Base-by-base conservation (phyloP, 2,113 vertebrate species). In the Cyprinus carpio region DNA sequence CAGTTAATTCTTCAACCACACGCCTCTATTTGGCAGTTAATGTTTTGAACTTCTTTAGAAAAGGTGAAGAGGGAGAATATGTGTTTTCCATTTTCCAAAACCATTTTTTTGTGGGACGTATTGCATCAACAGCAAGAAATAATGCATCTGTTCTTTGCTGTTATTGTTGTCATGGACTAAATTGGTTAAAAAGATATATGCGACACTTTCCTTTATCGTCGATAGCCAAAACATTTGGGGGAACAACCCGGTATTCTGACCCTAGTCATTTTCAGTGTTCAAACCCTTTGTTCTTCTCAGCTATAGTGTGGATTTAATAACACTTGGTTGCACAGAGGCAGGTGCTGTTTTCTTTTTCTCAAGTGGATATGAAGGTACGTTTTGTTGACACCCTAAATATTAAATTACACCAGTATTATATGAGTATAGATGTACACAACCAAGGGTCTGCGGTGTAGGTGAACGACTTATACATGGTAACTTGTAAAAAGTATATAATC, bases 161-260 rank as follows among this genome's bases (percentile, higher is more conserved):
- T n/a, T n/a, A n/a, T n/a, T n/a, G n/a, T n/a, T 23, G 37, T 67
- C 20, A 40, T 37, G 37, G 40, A 65, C 56, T 51, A 34, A 54
- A 82, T n/a, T 37, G 27, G 12, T 71, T 64, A 71, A 82, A 71
- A 64, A 67, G 16, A 10, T 67, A n/a, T n/a, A 81, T 81, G 78
- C n/a, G n/a, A n/a, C 27, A 49, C 9, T 81, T 65, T 82, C 12
- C 62, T 51, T 82, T 71, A 62, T 15, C 54, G 64, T 82, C 15
- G n/a, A n/a, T 16, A 54, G 43, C 12, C 80, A n/a, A 82, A 71
- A 31, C 46, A 25, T 34, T 67, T 37, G n/a, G n/a, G 64, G 80
- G 49, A 82, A 71, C 65, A n/a, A 46, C 58, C 75, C 76, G 60
- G 76, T 1, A 3, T 60, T 79, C 31, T 40, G 76, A 34, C n/a